Evolutionary conservation across 1,140 invertebrate genomes (phyloP).

Genomic region (Meloidogyne chitwoodi): DNA sequence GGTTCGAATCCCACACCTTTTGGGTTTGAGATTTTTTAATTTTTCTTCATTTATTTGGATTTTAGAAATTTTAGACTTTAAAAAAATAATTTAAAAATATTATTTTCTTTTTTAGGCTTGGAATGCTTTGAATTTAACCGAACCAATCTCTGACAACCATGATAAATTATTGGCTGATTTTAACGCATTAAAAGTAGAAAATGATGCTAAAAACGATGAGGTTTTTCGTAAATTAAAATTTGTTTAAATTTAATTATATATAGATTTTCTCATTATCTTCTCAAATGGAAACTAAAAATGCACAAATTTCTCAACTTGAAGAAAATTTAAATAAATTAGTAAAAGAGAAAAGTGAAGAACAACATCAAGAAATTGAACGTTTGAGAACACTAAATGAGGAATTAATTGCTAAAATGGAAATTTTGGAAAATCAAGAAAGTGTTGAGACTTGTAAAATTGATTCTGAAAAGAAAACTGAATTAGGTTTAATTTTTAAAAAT

Average conservation of each 20-base stretch:
- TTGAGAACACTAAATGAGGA: too few species aligned
- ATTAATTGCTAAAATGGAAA: too few species aligned
- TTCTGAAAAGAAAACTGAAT: too few species aligned
- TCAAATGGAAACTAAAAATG: too few species aligned
- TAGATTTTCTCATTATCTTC: background rate
- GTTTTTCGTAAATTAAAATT: background rate
- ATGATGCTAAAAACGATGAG: background rate
- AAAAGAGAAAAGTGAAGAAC: too few species aligned
- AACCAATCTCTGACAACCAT: background rate
- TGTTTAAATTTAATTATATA: background rate
- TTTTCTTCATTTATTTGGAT: conserved; percentile 10
- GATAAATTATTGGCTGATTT: background rate
- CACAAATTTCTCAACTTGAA: too few species aligned
- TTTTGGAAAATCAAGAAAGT: too few species aligned
- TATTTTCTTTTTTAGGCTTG: background rate
- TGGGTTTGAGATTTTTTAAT: background rate
- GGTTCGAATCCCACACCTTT: too few species aligned
- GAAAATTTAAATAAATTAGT: too few species aligned
- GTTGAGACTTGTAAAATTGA: too few species aligned
- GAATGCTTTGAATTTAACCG: background rate
- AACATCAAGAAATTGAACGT: too few species aligned
- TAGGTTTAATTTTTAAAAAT: too few species aligned
- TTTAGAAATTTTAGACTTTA: conserved; percentile 2
- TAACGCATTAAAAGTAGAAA: background rate
- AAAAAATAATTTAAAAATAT: background rate